Conservation (phyloP, 2,888 invertebrate genomes). For the Chaetogeoica ovagalla region DNA sequence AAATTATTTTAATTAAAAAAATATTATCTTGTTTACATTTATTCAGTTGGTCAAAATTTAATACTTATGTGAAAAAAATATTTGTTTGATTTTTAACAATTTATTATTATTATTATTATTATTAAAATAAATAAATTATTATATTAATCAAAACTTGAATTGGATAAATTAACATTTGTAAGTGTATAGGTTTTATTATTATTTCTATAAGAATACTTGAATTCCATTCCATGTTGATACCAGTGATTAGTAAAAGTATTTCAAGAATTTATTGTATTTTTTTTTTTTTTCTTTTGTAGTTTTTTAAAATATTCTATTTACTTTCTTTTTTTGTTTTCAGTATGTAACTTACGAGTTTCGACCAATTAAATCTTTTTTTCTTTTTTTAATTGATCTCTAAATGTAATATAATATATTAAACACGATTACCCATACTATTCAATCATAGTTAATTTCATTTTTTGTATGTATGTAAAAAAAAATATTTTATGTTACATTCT, state of each 20-base stretch:
- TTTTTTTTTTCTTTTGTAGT: constrained; percentile 10
- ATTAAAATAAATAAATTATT: neutral
- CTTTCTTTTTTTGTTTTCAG: neutral
- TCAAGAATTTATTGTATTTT: neutral
- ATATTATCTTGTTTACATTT: neutral
- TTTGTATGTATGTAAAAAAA: constrained; percentile 32
- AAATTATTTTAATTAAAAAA: neutral
- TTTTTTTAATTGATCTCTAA: constrained; percentile 45
- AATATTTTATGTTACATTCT: constrained; percentile 33
- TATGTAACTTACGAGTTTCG: constrained; percentile 23
- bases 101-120: neutral
- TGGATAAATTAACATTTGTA: constrained; percentile 4
- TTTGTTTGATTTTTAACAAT: neutral
- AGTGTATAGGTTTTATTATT: neutral
- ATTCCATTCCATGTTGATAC: constrained; percentile 46
- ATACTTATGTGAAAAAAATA: neutral
- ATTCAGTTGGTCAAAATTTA: constrained; percentile 17
- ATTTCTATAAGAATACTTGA: constrained; percentile 5
- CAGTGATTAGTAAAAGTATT: constrained; percentile 26
- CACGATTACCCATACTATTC: constrained; percentile 35
- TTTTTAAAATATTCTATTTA: neutral
- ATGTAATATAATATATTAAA: constrained; percentile 38
- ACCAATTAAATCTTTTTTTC: constrained; percentile 42
- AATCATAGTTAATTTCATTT: constrained; percentile 34
- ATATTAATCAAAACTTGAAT: neutral